Conservation (phyloP, 2,113 vertebrate genomes). For the Hassar affinis region DNA sequence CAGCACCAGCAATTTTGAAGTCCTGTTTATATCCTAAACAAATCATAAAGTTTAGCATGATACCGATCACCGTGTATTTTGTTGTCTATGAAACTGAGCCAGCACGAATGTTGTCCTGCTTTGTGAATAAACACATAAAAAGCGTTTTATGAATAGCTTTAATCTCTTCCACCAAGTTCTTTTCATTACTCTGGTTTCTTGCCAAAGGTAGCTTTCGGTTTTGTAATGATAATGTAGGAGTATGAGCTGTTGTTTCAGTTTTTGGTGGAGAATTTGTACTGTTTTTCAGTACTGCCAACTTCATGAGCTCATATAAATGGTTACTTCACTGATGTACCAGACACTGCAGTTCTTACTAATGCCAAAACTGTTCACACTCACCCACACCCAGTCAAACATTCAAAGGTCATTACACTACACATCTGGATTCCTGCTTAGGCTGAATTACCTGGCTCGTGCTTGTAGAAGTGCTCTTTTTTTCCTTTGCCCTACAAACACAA, state of each 20-base stretch:
- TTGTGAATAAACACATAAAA: not conserved
- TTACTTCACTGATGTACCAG: constrained; percentile 7
- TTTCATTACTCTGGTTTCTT: not conserved
- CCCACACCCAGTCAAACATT: not conserved
- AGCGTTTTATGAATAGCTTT: not conserved
- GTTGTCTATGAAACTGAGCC: not conserved
- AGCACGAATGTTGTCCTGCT: not conserved
- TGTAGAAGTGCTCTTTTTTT: not conserved
- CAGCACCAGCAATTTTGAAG: not conserved
- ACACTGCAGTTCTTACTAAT: not conserved
- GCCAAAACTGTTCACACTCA: not conserved
- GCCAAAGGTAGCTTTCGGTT: not conserved
- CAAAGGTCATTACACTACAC: not conserved
- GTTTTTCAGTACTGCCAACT: not conserved
- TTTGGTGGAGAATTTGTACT: not conserved
- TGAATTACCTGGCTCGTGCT: not conserved
- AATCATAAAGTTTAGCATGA: not conserved
- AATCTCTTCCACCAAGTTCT: not conserved
- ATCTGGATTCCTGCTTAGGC: not conserved
- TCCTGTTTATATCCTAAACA: not conserved
- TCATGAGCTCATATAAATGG: constrained; percentile 4
- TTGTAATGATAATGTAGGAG: not conserved
- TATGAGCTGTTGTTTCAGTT: not conserved
- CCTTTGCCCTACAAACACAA: not conserved
- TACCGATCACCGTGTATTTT: not conserved